These are phyloP conservation scores for Ptychodera flava DNA, from an alignment of 35 echinoderm and acorn worm genomes.

Conservation along the genomic window DNA sequence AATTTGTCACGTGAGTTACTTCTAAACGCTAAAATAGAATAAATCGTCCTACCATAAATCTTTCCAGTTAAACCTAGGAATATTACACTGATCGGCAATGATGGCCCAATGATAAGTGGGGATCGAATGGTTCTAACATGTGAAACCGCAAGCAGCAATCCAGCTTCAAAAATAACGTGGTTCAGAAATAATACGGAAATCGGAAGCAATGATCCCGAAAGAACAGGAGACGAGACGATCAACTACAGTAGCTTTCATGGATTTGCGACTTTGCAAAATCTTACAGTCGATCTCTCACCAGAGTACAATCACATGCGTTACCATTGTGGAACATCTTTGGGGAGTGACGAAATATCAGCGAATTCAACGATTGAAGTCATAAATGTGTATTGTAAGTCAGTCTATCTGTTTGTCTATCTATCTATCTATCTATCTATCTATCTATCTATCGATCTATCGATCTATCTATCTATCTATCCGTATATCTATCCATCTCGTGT, in stretches of 20 bases:
- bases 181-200: background rate
- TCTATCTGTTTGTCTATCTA: background rate
- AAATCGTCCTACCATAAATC: background rate
- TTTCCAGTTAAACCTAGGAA: background rate
- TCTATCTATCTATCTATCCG: background rate
- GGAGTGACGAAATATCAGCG: background rate
- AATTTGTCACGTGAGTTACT: background rate
- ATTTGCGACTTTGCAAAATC: background rate
- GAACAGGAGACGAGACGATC: background rate
- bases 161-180: background rate
- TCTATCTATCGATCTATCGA: background rate
- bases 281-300: background rate
- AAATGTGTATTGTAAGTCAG: background rate
- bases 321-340: background rate
- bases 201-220: background rate
- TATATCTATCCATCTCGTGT: background rate
- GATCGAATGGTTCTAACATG: background rate
- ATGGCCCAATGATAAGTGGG: background rate
- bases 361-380: background rate
- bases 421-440: background rate
- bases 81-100: background rate
- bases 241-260: background rate
- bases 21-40: too few species aligned
- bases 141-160: background rate
- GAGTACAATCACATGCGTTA: background rate